These are phyloP conservation scores for Athripsodes cinereus DNA, from an alignment of 2,888 invertebrate species.

Conservation along the genomic window DNA sequence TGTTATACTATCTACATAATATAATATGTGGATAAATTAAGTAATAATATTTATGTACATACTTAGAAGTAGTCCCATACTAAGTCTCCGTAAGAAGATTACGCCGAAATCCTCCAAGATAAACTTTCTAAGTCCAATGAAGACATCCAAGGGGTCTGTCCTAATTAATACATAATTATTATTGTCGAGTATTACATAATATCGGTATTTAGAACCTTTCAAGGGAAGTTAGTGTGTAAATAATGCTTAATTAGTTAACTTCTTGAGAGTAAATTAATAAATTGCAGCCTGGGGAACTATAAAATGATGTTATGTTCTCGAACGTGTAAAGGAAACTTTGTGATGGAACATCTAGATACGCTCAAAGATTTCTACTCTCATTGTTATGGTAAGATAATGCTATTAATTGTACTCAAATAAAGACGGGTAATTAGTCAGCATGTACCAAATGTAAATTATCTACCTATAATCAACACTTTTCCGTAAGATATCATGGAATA, in stretches of 20 bases:
- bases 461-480: no score
- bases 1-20: no score
- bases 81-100: not conserved
- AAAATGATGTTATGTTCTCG: not conserved
- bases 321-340: not conserved
- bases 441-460: no score
- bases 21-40: no score
- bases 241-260: conserved; percentile 2
- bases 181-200: not conserved
- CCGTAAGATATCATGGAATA: no score
- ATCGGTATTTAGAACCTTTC: not conserved
- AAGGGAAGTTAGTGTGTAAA: not conserved
- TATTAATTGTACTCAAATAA: no score
- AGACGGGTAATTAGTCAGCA: no score
- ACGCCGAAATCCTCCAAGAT: not conserved
- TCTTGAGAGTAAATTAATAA: conserved; percentile 4
- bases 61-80: no score
- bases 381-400: no score
- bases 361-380: no score
- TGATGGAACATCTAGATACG: not conserved
- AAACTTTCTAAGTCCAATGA: not conserved
- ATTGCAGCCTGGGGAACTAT: conserved; percentile 2
- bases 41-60: no score
- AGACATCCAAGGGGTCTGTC: not conserved
- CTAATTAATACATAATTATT: not conserved